Evolutionary conservation across 53 echinoderm and acorn worm genomes (phyloP), one percentile per base, ranked within the genome.

Genomic region (Hippasteria phrygiana): DNA sequence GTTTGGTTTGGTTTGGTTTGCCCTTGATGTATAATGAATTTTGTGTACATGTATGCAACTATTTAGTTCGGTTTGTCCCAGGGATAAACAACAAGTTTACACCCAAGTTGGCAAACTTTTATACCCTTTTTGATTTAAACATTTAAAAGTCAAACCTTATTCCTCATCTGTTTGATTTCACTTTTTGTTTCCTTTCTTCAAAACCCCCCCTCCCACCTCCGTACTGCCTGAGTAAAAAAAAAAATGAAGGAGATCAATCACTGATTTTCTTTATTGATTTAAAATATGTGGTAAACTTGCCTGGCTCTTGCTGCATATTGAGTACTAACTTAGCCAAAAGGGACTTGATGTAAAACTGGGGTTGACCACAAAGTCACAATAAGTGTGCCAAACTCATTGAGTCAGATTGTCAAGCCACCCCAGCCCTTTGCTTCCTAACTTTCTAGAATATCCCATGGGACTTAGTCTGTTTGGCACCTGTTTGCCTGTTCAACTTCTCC

Each of bases 301-400:
- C 46, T 7, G 46, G 5, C 46, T 45, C 46, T 45, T 45, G 46
- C 11, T 45, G 11, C 11, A 45, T 7, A 45, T 5, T 59, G n/a
- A 7, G 6, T 22, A 16, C 3, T 0, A 54, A 54, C 20, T 16
- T 54, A 54, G 54, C 20, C 20, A 51, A 51, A 51, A 13, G n/a
- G n/a, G n/a, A 51, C 20, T 20, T 51, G 51, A 9, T 59, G 59
- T 59, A 7, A 59, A 24, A 24, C 26, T 59, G 26, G 8, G 36
- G 69, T 67, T 35, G 35, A 67, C 69, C 69, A 8, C 69, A 67
- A 8, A 22, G 65, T 29, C 16, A 33, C 26, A 31, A 36, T 33
- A 67, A 67, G 69, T 67, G 69, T 67, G 69, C 35, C 69, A 67
- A 67, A 67, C 2, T 16, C 69, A 67, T 32, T 67, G 12, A 20